Base-by-base conservation (phyloP, 2,888 invertebrate genomes). In the Mesochorus sp. region DNA sequence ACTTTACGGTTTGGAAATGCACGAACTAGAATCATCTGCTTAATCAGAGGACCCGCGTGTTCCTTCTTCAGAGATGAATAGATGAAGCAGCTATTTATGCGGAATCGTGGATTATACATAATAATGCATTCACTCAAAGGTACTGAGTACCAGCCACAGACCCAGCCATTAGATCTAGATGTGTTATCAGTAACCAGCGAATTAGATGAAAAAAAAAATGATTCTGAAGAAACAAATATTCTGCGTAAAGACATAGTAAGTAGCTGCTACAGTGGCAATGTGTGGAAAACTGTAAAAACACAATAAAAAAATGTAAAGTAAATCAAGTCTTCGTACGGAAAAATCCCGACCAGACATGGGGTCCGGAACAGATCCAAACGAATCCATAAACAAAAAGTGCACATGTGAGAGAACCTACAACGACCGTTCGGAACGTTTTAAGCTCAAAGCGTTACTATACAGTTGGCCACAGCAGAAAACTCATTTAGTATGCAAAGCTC, bases 401-500 rank as follows among this genome's bases (percentile, higher is more conserved):
- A 17, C 57, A 26, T 1, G 44, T n/a, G 14, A 28, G 19, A 2
- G 19, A 28, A 19, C 42, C 26, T 8, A 31, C 42, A 17, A 14
- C 28, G 31, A 42, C 34, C 68, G 8, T 70, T 61, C 57, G 37
- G 34, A 74, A 59, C 51, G 34, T 4, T 73, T 78, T 51, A 64
- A 70, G 42, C 73, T 64, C 28, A 73, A 78, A 78, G 49, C 57
- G 68, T 57, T 24, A 42, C 42, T 26, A 74, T 21, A n/a, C n/a
- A 74, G 64, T 53, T 44, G 47, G 19, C 42, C 28, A 34, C 62
- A 51, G 37, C 34, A 17, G 57, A 51, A 44, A 74, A 74, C 51
- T 74, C 57, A 44, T 70, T 78, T 70, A 51, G 28, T 70, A 74
- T 70, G 68, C 73, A 74, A 59, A 78, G 64, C 73, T 51, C 28